Evolutionary conservation across 2,797 vertebrate species (phyloP).

Genomic region (Cuculus canorus): DNA sequence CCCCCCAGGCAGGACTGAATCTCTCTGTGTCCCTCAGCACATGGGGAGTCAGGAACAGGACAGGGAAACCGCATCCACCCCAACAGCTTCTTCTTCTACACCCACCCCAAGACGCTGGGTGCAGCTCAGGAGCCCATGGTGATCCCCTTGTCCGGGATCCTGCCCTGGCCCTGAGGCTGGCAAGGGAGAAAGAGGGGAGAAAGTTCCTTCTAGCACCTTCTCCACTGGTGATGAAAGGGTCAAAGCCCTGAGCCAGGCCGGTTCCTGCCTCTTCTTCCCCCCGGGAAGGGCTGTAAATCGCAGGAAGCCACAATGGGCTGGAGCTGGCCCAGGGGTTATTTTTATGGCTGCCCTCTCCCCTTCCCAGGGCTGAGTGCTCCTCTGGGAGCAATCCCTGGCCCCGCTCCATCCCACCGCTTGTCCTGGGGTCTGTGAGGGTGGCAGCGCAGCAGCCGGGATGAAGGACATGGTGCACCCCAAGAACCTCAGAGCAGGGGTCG

Average conservation of each 20-base stretch:
- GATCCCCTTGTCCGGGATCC: neutral
- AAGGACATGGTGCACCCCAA: no score
- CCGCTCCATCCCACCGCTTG: neutral
- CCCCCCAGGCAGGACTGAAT: neutral
- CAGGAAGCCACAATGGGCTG: conserved; percentile 60
- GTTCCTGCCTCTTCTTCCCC: conserved; percentile 29
- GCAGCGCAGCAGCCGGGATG: neutral
- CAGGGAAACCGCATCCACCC: rapidly evolving
- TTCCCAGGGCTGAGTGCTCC: neutral
- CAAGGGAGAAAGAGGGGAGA: rapidly evolving
- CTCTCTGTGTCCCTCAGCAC: neutral
- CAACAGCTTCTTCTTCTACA: neutral
- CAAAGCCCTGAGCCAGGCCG: neutral
- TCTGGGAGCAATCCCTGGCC: neutral
- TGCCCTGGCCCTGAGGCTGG: neutral
- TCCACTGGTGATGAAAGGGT: neutral
- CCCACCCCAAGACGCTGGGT: neutral
- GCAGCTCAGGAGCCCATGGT: neutral
- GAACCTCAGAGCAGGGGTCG: no score
- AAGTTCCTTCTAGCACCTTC: neutral
- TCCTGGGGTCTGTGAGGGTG: neutral
- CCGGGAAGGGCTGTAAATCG: conserved; percentile 66
- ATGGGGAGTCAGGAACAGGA: rapidly evolving
- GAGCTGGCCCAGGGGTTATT: conserved; percentile 55
- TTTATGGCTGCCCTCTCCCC: conserved; percentile 42